Percentiles rank a stretch among this genome's conserved stretches.
phyloP scores from a whole-genome alignment of 2,113 vertebrate species.

The Vimba vimba region DNA sequence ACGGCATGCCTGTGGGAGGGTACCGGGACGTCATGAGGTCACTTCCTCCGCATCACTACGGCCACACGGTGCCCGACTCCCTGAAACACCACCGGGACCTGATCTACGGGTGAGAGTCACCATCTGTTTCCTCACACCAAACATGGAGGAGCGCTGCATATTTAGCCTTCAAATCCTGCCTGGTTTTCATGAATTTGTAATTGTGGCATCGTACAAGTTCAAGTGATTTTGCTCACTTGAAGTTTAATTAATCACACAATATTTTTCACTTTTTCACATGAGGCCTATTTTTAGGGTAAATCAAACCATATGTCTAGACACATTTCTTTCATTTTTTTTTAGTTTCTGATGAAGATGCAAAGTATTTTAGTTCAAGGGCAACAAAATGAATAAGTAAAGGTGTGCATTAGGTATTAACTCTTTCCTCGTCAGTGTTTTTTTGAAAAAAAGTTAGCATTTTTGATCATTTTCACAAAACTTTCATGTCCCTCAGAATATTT shows the following conservation, averaged over 20 bases:
- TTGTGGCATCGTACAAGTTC: background rate
- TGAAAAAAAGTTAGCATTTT: too few species aligned
- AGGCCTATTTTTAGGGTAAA: background rate
- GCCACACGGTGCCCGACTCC: slow-evolving; percentile 74
- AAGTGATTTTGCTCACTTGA: background rate
- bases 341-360: too few species aligned
- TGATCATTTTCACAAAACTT: too few species aligned
- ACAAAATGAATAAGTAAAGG: too few species aligned
- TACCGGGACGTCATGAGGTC: slow-evolving; percentile 76
- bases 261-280: background rate
- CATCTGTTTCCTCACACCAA: background rate
- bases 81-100: slow-evolving; percentile 82
- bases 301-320: background rate
- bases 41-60: slow-evolving; percentile 73
- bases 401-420: too few species aligned
- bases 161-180: background rate
- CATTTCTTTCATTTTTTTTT: too few species aligned
- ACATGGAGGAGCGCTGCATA: background rate
- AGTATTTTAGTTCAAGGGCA: too few species aligned
- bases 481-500: too few species aligned
- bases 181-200: background rate
- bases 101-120: slow-evolving; percentile 76
- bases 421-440: too few species aligned
- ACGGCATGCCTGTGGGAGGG: slow-evolving; percentile 77
- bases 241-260: background rate